phyloP scores from a whole-genome alignment of 1,140 invertebrate genomes.

The Drosophila auraria region DNA sequence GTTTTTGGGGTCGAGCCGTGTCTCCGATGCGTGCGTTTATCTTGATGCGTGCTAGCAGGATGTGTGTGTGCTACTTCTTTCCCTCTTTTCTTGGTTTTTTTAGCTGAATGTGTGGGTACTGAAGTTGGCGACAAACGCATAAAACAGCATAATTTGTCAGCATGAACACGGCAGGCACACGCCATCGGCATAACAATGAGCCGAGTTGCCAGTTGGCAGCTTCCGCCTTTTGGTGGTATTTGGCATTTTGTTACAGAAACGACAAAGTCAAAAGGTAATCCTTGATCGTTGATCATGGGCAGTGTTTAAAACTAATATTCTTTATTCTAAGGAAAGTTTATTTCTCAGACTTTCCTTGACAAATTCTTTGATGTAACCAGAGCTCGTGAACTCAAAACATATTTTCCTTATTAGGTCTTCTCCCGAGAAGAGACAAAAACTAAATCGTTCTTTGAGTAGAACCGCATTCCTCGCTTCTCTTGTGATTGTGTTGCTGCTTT shows the following conservation, averaged over 20 bases:
- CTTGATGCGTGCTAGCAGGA: slow-evolving; percentile 50
- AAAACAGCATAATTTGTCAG: slow-evolving; percentile 82
- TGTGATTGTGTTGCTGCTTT: too few species aligned
- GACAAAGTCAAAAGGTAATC: neutral
- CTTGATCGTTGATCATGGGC: neutral
- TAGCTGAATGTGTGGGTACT: slow-evolving; percentile 12
- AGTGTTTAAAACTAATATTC: too few species aligned
- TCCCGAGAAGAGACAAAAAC: too few species aligned
- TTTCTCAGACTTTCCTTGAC: too few species aligned
- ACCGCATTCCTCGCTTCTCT: too few species aligned
- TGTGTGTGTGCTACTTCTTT: slow-evolving; percentile 1
- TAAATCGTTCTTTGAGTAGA: too few species aligned
- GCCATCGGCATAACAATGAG: slow-evolving; percentile 72
- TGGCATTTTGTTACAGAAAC: neutral
- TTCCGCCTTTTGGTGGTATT: slow-evolving; percentile 31
- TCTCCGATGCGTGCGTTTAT: slow-evolving; percentile 68
- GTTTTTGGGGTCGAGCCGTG: slow-evolving; percentile 36
- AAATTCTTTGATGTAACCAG: too few species aligned
- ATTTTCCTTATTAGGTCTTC: too few species aligned
- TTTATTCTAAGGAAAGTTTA: too few species aligned
- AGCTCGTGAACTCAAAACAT: too few species aligned
- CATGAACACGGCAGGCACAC: slow-evolving; percentile 64
- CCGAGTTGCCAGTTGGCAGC: slow-evolving; percentile 13
- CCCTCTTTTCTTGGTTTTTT: slow-evolving; percentile 4
- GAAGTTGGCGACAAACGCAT: slow-evolving; percentile 74